Evolutionary conservation across 2,888 invertebrate species (phyloP), one percentile per base, ranked within the genome.

Genomic region (Cataglyphis albicans): DNA sequence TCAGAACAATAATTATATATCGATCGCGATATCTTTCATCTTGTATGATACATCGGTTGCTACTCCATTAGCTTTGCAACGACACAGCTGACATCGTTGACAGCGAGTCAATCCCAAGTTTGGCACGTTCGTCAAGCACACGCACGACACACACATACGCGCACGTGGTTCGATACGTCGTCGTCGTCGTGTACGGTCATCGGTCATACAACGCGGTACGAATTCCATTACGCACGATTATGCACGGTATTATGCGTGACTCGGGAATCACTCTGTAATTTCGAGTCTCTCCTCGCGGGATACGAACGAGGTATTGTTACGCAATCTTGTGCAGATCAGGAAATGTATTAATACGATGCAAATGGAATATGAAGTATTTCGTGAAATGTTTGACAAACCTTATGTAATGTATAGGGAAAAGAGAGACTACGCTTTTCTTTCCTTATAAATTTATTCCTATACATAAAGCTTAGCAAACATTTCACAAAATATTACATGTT

Each of bases 171-270:
- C 78, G 65, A 81, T 76, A 76, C 52, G 48, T 25, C 59, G 21
- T 25, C 59, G 21, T 25, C 59, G 21, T 64, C 52, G 10, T 32
- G 10, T 38, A 64, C 75, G 78, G 63, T 76, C 64, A 75, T 81
- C 74, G 48, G 32, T 35, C 44, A n/a, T 81, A n/a, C n/a, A 52
- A 64, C 55, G 74, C 75, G n/a, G 38, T 55, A 65, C 57, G 65
- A 76, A 78, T 65, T 52, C 64, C 76, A 76, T 76, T 81, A 81
- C 35, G 9, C 7, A 0, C 41, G 57, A 73, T 81, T 63, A 78
- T 64, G 21, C 35, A 35, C 76, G 64, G 32, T 35, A 65, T 38
- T 76, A 78, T 67, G 48, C 78, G 35, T 44, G 59, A 76, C 48
- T 38, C 44, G 59, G 29, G 52, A n/a, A 15, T 25, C 21, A 29